Conservation (phyloP, 2,113 vertebrate genomes). For the Psephotus haematonotus region DNA sequence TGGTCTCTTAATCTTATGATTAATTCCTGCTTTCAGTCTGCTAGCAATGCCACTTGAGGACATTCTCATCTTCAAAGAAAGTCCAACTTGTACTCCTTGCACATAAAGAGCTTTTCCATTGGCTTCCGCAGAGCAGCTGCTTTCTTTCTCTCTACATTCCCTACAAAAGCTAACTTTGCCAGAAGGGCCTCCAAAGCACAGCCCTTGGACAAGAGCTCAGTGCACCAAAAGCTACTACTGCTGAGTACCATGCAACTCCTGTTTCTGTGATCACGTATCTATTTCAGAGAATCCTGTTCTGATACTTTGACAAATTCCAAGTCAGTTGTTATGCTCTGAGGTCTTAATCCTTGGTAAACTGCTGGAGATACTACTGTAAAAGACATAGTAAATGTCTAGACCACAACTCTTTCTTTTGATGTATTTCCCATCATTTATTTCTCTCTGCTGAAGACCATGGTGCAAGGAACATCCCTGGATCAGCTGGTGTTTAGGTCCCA, state of each 20-base stretch:
- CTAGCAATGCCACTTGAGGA: not conserved
- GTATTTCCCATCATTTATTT: not conserved
- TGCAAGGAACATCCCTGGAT: not conserved
- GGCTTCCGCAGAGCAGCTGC: not conserved
- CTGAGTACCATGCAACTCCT: not conserved
- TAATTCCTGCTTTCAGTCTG: not conserved
- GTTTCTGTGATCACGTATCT: not conserved
- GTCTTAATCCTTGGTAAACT: not conserved
- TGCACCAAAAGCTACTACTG: not conserved
- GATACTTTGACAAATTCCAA: not conserved
- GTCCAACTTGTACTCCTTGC: not conserved
- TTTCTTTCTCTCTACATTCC: not conserved
- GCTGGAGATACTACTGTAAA: not conserved
- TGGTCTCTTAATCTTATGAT: fast-evolving
- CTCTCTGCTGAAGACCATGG: not conserved
- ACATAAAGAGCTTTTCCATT: not conserved
- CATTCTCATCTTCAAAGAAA: not conserved
- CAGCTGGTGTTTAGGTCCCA: not conserved
- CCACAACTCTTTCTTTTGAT: not conserved
- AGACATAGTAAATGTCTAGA: not conserved
- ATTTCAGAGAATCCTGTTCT: not conserved
- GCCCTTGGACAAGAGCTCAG: not conserved
- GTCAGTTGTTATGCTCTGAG: not conserved
- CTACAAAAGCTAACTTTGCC: not conserved
- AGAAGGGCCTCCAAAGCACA: not conserved